phyloP scores from a whole-genome alignment of 35 echinoderm and acorn worm genomes.

The Nesometra sesokonis region DNA sequence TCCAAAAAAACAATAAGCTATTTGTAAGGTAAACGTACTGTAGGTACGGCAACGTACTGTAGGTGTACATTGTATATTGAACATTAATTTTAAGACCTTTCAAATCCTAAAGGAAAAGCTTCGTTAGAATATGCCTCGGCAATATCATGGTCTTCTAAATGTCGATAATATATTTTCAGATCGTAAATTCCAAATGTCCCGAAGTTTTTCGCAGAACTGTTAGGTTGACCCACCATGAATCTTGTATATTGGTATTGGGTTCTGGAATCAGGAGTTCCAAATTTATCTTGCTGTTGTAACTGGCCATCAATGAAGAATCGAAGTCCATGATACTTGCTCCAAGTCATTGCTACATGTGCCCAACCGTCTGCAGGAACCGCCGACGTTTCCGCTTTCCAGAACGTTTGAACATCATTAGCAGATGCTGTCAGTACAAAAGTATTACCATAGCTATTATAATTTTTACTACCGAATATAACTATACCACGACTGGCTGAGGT shows the following conservation, averaged over 20 bases:
- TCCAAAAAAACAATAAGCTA: too few species aligned
- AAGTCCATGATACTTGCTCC: not conserved
- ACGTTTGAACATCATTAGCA: not conserved
- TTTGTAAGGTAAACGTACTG: too few species aligned
- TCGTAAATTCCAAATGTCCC: not conserved
- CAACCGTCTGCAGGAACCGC: not conserved
- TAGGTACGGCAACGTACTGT: too few species aligned
- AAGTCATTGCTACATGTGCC: not conserved
- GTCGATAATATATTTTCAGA: not conserved
- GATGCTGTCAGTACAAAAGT: not conserved
- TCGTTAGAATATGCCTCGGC: not conserved
- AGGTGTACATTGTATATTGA: too few species aligned
- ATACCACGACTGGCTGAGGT: not conserved
- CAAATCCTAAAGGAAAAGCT: not conserved
- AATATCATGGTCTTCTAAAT: not conserved
- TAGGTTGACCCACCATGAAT: not conserved
- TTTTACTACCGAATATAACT: not conserved
- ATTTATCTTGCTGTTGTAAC: not conserved
- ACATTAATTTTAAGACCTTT: too few species aligned
- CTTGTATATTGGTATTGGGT: not conserved
- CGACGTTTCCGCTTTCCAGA: not conserved
- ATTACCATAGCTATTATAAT: not conserved
- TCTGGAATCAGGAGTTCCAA: not conserved
- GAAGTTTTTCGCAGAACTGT: not conserved
- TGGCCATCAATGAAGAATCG: not conserved